Base-by-base conservation (phyloP, 1,140 invertebrate genomes). In the Calycopis cecrops region DNA sequence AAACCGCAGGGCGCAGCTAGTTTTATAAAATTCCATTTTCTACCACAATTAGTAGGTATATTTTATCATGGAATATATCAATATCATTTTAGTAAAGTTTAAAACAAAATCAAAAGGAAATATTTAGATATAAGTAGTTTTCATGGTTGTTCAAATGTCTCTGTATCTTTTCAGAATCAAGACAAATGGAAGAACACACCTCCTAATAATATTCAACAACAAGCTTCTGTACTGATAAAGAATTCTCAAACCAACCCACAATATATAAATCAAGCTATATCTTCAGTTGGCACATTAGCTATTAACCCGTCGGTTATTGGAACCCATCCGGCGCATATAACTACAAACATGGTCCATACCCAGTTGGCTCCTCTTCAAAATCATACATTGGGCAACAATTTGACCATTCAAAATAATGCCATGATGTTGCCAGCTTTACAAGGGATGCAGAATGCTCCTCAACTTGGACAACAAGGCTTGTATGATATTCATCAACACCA, bases 101-200 rank as follows among this genome's bases (percentile, higher is more conserved):
- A n/a, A 28, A 2, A 28, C 6, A 28, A 28, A 28, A 28, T 6
- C 6, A 3, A 28, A 28, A 28, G 21, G 6, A 28, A 28, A 28
- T 28, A 6, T 28, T 28, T 28, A 28, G 6, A 28, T 28, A 28
- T 2, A 28, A 3, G 6, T 28, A 3, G 21, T 28, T 28, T 28
- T 28, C 21, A 2, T 28, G 6, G 2, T 3, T 28, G 2, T 6
- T 28, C 21, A 28, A 3, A 6, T 28, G 21, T 28, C 21, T 56
- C 55, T 69, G 62, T 71, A 63, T 73, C 57, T 66, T 91, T 91
- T 63, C 85, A 93, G 91, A 92, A 91, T 85, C 91, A 91, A 81
- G 92, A 93, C 77, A 93, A 92, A 86, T 93, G 92, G 92, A 92
- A 92, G 76, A 92, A 90, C 84, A 76, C 89, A 56, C 71, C 75